Conservation (phyloP, 2,797 vertebrate genomes). For the Apogon talboti region DNA sequence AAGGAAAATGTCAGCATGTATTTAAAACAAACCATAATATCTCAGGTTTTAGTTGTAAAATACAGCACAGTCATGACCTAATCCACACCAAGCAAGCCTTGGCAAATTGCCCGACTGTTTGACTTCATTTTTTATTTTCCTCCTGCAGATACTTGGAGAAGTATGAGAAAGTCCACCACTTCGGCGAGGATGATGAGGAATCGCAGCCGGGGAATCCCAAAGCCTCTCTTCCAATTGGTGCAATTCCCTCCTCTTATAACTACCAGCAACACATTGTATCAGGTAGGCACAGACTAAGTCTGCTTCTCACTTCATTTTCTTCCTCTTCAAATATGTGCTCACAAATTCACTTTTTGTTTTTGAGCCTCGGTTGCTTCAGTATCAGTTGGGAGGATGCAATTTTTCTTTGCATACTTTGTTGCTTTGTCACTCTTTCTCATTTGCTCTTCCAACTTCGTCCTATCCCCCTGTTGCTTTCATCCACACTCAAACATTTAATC, state of each 20-base stretch:
- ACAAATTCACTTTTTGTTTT: constrained; percentile 1
- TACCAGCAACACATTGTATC: constrained; percentile 98
- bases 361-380: background rate
- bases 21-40: background rate
- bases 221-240: constrained; percentile 96
- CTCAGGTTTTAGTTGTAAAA: background rate
- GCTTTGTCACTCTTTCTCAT: constrained; percentile 8
- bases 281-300: constrained; percentile 58
- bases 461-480: background rate
- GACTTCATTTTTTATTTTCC: background rate
- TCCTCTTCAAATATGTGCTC: background rate
- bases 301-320: background rate
- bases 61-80: background rate
- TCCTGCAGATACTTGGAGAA: constrained; percentile 96
- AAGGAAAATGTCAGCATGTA: constrained; percentile 8
- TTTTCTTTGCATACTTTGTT: constrained; percentile 10
- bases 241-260: constrained; percentile 98
- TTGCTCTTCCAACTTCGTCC: background rate
- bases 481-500: constrained; percentile 18
- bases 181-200: constrained; percentile 99
- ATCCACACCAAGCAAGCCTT: background rate
- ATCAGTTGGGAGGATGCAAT: background rate
- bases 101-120: background rate
- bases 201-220: constrained; percentile 97
- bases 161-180: constrained; percentile 99